Evolutionary conservation across 2,888 invertebrate genomes (phyloP).

Genomic region (Heliconius ethilla): DNA sequence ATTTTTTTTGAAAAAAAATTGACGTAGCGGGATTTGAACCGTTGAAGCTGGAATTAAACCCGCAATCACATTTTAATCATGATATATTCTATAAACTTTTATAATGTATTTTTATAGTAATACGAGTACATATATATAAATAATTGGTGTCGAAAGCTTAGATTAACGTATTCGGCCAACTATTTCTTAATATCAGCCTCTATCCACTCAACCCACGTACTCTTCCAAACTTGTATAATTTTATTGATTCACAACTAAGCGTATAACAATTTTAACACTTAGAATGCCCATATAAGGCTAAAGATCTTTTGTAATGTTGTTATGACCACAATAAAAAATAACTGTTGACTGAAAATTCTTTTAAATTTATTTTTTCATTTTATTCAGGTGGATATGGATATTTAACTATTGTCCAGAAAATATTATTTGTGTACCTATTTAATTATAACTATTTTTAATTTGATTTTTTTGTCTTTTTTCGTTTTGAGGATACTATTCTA

Average conservation of each 20-base stretch:
- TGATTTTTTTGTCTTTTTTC: no score
- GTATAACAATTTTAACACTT: not conserved
- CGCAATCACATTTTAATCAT: not conserved
- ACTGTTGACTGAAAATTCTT: not conserved
- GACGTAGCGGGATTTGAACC: no score
- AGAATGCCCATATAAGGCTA: not conserved
- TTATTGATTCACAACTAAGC: not conserved
- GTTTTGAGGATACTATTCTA: no score
- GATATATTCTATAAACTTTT: no score
- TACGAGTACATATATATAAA: no score
- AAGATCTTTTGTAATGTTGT: not conserved
- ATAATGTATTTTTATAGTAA: not conserved
- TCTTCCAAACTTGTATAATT: not conserved
- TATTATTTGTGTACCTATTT: no score
- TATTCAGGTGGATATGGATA: no score
- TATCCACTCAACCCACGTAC: not conserved
- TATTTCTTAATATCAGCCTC: not conserved
- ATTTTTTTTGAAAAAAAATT: no score
- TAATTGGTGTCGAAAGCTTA: conserved; percentile 6
- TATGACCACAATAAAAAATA: not conserved
- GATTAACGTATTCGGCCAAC: not conserved
- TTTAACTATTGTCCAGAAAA: no score
- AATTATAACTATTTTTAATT: no score
- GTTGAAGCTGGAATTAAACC: no score
- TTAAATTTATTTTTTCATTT: no score